Evolutionary conservation across 2,797 vertebrate genomes (phyloP), one percentile per base, ranked within the genome.

Genomic region (Syngnathus acus): DNA sequence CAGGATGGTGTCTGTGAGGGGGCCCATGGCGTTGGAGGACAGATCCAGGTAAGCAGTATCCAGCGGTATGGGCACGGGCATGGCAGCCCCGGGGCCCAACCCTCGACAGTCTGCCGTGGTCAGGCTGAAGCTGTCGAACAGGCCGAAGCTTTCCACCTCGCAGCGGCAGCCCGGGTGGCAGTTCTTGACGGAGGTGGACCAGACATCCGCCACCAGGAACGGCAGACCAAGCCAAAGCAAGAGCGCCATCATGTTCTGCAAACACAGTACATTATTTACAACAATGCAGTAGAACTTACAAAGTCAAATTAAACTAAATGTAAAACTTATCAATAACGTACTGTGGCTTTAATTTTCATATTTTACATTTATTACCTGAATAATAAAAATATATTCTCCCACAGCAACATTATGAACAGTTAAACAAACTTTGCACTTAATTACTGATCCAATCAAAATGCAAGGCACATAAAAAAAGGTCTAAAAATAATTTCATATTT

Each of bases 81-180:
- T 83, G 43, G 70, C 70, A 42, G 69, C 7, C 51, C 90, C 84
- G 1, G 93, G 89, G 0, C 93, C 94, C 26, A 97, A 81, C 8
- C 92, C 89, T 0, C 93, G 91, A 78, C 97, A 99, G 78, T 98
- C 94, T 68, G 97, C 96, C 47, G 92, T 93, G 59, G 95, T 99
- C 81, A 99, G 79, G 75, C 97, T 99, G 88, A 98, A 99, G 88
- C 97, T 99, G 87, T 97, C 94, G 0, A 99, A 99, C 67, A 98
- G 91, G 40, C 97, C 97, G 0, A 95, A 99, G 68, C 89, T 98
- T 81, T 99, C 95, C 80, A 98, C 95, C 67, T 98, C 95, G 0
- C 97, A 99, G 68, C 80, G 93, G 78, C 97, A 99, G 32, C 93
- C 90, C 0, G 92, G 92, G 80, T 95, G 94, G 81, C 97, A 99